Percentiles rank a stretch among this genome's conserved stretches.
These are phyloP conservation scores for Limosa lapponica DNA, from an alignment of 2,797 vertebrate species.

Conservation along the genomic window DNA sequence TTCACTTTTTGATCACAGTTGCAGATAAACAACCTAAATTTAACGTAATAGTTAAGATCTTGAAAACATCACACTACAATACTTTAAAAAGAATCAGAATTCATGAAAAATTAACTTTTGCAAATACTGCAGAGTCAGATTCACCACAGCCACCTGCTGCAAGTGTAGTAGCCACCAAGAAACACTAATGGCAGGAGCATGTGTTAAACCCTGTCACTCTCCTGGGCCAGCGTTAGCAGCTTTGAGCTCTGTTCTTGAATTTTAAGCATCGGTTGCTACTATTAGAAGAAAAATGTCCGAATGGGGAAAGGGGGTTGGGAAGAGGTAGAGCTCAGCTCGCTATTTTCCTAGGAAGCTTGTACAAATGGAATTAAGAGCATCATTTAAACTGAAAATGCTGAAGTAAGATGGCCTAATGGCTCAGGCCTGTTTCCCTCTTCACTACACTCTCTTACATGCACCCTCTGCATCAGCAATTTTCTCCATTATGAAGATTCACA, in stretches of 20 bases:
- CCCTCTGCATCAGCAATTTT: neutral
- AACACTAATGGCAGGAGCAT: neutral
- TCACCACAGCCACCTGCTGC: neutral
- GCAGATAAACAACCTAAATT: neutral
- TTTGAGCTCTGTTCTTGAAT: neutral
- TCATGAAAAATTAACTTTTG: neutral
- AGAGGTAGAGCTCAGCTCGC: neutral
- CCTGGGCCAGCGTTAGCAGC: neutral
- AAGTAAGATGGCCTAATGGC: neutral
- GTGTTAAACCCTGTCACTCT: neutral
- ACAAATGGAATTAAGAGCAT: neutral
- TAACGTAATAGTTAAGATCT: neutral
- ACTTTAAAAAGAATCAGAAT: neutral
- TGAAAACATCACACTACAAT: neutral
- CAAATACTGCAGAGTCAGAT: neutral
- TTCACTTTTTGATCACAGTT: neutral
- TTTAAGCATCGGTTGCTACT: neutral
- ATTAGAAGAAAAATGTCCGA: neutral
- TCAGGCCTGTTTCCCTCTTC: neutral
- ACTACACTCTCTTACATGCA: rapidly evolving
- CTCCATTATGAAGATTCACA: rapidly evolving
- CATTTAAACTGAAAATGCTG: neutral
- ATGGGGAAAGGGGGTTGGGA: neutral
- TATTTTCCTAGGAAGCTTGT: neutral
- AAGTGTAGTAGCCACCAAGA: neutral